A percentile compares a stretch with the other conserved stretches of the same genome.
These are phyloP conservation scores for Oligia strigilis DNA, from an alignment of 2,888 invertebrate genomes.

Conservation along the genomic window DNA sequence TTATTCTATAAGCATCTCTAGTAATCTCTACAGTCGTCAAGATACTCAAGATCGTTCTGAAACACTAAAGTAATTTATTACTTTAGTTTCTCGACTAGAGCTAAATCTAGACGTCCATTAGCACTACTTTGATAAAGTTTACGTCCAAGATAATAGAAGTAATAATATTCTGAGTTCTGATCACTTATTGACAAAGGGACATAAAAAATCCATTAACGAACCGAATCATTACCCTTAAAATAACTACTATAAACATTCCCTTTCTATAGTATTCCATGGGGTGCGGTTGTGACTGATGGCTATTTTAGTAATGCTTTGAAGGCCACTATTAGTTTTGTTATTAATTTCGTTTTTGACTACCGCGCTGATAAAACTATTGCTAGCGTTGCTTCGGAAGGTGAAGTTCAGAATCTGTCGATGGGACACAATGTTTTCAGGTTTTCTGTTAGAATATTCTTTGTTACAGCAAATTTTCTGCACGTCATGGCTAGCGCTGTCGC, in stretches of 20 bases:
- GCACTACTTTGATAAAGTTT: slow-evolving; percentile 37
- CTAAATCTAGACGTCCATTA: slow-evolving; percentile 28
- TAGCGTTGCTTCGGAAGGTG: neutral
- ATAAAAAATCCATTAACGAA: slow-evolving; percentile 77
- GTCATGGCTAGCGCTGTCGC: neutral
- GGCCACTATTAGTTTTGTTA: slow-evolving; percentile 75
- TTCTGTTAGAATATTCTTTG: neutral
- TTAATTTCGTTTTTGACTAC: slow-evolving; percentile 71
- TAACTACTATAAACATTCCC: slow-evolving; percentile 74
- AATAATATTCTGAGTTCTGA: slow-evolving; percentile 52
- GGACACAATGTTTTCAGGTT: neutral
- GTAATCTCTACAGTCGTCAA: slow-evolving; percentile 16
- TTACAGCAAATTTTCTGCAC: neutral
- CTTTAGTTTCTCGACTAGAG: slow-evolving; percentile 15
- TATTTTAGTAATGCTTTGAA: slow-evolving; percentile 75
- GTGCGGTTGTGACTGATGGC: slow-evolving; percentile 77
- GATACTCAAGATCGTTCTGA: slow-evolving; percentile 11
- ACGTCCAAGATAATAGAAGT: slow-evolving; percentile 33
- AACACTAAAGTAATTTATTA: slow-evolving; percentile 26
- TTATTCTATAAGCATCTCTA: slow-evolving; percentile 7
- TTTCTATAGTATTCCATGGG: slow-evolving; percentile 72
- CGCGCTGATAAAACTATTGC: neutral
- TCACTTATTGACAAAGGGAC: slow-evolving; percentile 68
- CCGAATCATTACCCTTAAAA: slow-evolving; percentile 72
- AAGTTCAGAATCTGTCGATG: neutral